Evolutionary conservation across 1,140 invertebrate genomes (phyloP).

Genomic region (Drosophila pseudoobscura): DNA sequence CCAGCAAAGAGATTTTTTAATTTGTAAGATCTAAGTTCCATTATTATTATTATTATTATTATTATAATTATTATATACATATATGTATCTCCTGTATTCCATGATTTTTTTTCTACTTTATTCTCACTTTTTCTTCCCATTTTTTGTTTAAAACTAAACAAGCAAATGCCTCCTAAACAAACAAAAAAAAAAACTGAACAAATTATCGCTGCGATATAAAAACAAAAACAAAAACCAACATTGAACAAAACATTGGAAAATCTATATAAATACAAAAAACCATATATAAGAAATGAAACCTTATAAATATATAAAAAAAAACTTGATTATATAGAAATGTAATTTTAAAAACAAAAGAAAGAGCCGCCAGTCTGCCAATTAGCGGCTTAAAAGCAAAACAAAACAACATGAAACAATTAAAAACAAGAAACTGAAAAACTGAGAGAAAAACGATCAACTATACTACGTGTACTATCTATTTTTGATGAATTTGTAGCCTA

Average conservation of each 20-base stretch:
- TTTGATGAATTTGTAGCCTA: slow-evolving; percentile 6
- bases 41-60: slow-evolving; percentile 32
- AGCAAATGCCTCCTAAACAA: slow-evolving; percentile 25
- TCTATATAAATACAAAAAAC: slow-evolving; percentile 33
- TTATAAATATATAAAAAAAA: slow-evolving; percentile 2
- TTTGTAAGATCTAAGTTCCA: slow-evolving; percentile 42
- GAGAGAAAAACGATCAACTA: slow-evolving; percentile 10
- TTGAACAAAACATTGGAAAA: slow-evolving; percentile 59
- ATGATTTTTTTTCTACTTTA: slow-evolving; percentile 27
- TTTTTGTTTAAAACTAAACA: slow-evolving; percentile 5
- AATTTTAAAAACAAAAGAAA: slow-evolving; percentile 8
- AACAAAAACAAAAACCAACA: slow-evolving; percentile 33
- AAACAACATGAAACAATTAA: too few species aligned
- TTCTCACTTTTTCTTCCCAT: slow-evolving; percentile 24
- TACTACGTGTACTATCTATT: not conserved
- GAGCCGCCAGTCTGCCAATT: slow-evolving; percentile 13
- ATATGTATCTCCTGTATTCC: slow-evolving; percentile 13
- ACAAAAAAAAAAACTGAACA: slow-evolving; percentile 15
- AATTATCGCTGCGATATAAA: slow-evolving; percentile 80
- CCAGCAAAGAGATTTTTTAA: slow-evolving; percentile 92
- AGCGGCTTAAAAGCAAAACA: slow-evolving; percentile 3
- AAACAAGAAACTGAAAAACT: too few species aligned
- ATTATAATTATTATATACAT: slow-evolving; percentile 16
- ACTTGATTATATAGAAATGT: slow-evolving; percentile 5
- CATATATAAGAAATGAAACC: not conserved